Conservation (phyloP, 2,797 vertebrate genomes). For the Champsocephalus esox region DNA sequence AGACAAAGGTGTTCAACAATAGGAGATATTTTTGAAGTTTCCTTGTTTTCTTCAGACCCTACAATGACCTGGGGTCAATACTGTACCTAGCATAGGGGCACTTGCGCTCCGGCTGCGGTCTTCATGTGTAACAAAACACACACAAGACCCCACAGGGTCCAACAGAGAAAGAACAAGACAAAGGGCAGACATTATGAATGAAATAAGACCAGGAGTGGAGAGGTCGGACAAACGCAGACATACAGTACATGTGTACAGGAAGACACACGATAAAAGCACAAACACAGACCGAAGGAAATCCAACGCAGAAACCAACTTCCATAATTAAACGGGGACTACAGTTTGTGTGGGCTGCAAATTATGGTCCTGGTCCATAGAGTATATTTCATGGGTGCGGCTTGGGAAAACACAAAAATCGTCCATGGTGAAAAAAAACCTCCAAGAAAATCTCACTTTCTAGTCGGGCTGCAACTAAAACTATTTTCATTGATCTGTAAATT, state of each 20-base stretch:
- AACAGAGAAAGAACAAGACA: constrained; percentile 86
- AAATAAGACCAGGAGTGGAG: constrained; percentile 54
- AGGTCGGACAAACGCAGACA: constrained; percentile 47
- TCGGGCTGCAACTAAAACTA: too few species aligned
- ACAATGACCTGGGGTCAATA: constrained; percentile 82
- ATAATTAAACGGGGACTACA: constrained; percentile 69
- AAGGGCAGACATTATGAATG: constrained; percentile 81
- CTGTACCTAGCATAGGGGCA: constrained; percentile 95
- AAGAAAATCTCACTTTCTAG: constrained; percentile 19
- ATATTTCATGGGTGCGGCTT: constrained; percentile 68
- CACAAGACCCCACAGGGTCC: constrained; percentile 86
- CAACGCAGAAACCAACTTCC: constrained; percentile 53
- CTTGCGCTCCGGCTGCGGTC: constrained; percentile 96
- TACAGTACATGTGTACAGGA: constrained; percentile 2
- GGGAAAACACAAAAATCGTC: constrained; percentile 39
- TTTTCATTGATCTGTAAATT: too few species aligned
- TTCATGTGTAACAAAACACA: constrained; percentile 90
- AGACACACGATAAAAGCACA: constrained; percentile 25
- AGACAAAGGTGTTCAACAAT: constrained; percentile 12
- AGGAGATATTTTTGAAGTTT: constrained; percentile 50
- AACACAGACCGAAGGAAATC: constrained; percentile 28
- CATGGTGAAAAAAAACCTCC: constrained; percentile 28
- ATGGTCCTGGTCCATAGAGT: constrained; percentile 57
- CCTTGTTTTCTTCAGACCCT: constrained; percentile 56
- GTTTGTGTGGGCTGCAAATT: constrained; percentile 73